Evolutionary conservation across 2,113 vertebrate species (phyloP), one percentile per base, ranked within the genome.

Genomic region (Sebastes schlegelii): DNA sequence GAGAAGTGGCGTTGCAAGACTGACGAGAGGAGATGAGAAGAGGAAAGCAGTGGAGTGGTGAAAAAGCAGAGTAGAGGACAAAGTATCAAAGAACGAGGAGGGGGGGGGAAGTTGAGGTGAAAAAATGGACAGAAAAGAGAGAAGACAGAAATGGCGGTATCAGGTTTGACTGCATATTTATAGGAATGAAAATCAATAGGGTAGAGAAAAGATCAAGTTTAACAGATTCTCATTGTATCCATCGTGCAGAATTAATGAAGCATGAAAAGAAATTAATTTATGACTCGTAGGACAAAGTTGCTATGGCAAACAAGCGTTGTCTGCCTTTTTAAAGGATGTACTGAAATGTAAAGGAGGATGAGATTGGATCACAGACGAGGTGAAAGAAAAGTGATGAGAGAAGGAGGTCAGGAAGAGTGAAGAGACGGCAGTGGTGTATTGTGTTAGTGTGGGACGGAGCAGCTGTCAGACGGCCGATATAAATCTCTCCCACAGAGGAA

Each of bases 171-270:
- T 14, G 14, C 49, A 62, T 52, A 64, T 80, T 75, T 60, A 67
- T 73, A 52, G 13, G n/a, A 40, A 65, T 54, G 55, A 21, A 83
- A 66, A 79, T 83, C 73, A 78, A 69, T 81, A 34, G 17, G 1
- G 26, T 8, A 19, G 3, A 49, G 12, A 74, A 10, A 51, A 23
- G 43, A 79, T 84, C 57, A 43, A 42, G 10, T 49, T 43, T 54
- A 86, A 66, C 26, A 57, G 45, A 19, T 67, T 11, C 64, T 77
- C 40, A 45, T 3, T 4, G 4, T 11, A 67, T 11, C 12, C 21
- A 1, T 10, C 0, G 14, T 23, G 45, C 45, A 51, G 34, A 34
- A n/a, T 43, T 55, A 11, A 54, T 6, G 10, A 6, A 51, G 14
- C 46, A 26, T 17, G 4, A 8, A 23, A 65, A 57, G 7, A 6